Conservation (phyloP, 1,140 invertebrate species). For the Leucophenga varia region DNA sequence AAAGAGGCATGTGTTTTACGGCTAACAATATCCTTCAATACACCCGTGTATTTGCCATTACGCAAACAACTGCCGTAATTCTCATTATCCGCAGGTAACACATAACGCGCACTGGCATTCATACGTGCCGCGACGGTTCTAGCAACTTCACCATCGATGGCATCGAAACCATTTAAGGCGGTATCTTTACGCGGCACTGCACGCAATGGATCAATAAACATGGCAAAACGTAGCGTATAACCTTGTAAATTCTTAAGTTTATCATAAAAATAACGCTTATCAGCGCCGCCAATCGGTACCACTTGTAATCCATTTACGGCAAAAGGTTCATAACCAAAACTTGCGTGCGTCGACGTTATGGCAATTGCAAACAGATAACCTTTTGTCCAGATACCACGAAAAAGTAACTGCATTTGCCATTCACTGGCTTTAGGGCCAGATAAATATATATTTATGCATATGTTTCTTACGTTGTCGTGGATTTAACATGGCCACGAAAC, state of each 20-base stretch:
- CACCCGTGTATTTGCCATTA: conserved; percentile 35
- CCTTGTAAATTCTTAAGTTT: conserved; percentile 36
- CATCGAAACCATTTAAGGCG: conserved; percentile 22
- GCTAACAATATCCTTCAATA: conserved; percentile 22
- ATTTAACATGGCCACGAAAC: conserved; percentile 38
- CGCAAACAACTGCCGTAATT: conserved; percentile 35
- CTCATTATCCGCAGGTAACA: conserved; percentile 31
- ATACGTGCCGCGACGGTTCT: conserved; percentile 19
- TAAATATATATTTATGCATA: conserved; percentile 41
- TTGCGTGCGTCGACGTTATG: conserved; percentile 8
- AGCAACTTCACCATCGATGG: conserved; percentile 34
- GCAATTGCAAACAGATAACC: conserved; percentile 30
- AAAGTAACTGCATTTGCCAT: conserved; percentile 16
- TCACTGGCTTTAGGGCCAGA: conserved; percentile 30
- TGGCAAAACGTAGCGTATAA: conserved; percentile 34
- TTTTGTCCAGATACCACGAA: conserved; percentile 30
- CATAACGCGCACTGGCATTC: conserved; percentile 38
- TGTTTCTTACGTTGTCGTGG: conserved; percentile 29
- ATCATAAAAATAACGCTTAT: conserved; percentile 17
- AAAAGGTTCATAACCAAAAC: conserved; percentile 46
- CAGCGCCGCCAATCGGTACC: not conserved
- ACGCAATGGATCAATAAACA: conserved; percentile 36
- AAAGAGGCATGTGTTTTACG: conserved; percentile 32
- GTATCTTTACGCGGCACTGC: conserved; percentile 23
- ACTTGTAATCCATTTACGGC: conserved; percentile 20